Conservation (phyloP, 2,888 invertebrate genomes). For the Eudemis profundana region DNA sequence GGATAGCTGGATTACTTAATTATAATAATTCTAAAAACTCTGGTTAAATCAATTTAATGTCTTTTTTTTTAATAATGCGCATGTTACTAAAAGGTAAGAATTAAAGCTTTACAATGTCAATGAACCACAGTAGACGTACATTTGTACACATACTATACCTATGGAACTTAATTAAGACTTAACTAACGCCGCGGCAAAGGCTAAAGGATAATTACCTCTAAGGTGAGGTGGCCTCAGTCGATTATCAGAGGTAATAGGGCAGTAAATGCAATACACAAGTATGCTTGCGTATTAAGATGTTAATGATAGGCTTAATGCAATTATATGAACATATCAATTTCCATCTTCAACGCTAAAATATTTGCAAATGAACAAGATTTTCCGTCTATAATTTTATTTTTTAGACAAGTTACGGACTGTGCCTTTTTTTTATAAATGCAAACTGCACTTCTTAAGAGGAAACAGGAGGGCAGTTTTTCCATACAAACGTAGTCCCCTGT, state of each 20-base stretch:
- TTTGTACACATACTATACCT: background rate
- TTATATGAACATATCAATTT: no score
- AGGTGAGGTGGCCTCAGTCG: slow-evolving; percentile 20
- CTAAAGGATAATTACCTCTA: slow-evolving; percentile 23
- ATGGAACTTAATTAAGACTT: slow-evolving; percentile 36
- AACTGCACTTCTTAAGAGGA: no score
- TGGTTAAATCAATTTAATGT: no score
- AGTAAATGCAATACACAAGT: slow-evolving; percentile 11
- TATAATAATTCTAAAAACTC: no score
- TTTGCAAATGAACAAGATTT: no score
- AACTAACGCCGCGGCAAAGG: slow-evolving; percentile 27
- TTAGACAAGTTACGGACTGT: no score
- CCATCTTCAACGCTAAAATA: no score
- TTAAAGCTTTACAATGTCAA: slow-evolving; percentile 12
- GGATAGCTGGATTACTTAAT: no score
- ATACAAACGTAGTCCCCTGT: no score
- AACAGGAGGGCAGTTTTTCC: no score
- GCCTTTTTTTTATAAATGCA: no score
- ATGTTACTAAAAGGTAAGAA: slow-evolving; percentile 14
- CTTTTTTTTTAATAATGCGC: background rate
- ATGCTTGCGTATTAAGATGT: slow-evolving; percentile 4
- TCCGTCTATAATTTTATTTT: no score
- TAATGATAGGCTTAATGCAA: background rate
- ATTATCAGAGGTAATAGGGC: slow-evolving; percentile 16
- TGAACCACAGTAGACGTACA: background rate